phyloP scores from a whole-genome alignment of 2,113 vertebrate species.

The Anseranas semipalmata region DNA sequence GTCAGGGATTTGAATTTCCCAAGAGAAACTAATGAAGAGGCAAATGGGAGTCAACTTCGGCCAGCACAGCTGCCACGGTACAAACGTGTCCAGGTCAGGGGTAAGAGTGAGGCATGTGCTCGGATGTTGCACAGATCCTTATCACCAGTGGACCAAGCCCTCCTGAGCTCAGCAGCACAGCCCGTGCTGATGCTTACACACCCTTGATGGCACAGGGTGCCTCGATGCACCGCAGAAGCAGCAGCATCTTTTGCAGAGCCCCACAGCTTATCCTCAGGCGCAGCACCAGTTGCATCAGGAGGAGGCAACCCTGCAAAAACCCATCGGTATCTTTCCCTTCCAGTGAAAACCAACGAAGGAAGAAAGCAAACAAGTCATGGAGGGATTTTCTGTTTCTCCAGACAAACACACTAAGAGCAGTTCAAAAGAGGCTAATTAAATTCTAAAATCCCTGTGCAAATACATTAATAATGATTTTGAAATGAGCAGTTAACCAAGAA shows the following conservation, averaged over 20 bases:
- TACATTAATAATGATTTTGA: constrained; percentile 71
- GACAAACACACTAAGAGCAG: constrained; percentile 65
- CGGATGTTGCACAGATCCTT: background rate
- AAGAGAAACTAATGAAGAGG: background rate
- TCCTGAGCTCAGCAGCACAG: background rate
- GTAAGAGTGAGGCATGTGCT: fast-evolving
- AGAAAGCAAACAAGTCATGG: constrained; percentile 67
- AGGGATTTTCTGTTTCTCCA: constrained; percentile 72
- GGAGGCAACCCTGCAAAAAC: constrained; percentile 10
- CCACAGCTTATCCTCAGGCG: background rate
- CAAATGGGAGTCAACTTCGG: background rate
- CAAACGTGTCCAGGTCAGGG: fast-evolving
- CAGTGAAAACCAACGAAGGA: background rate
- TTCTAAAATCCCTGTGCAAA: constrained; percentile 71
- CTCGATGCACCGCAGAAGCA: background rate
- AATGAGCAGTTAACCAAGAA: constrained; percentile 67
- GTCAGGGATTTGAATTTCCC: background rate
- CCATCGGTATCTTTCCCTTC: constrained; percentile 38
- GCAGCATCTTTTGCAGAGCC: background rate
- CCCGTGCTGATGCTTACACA: fast-evolving
- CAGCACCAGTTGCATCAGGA: background rate
- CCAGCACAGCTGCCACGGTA: background rate
- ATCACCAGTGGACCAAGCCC: background rate
- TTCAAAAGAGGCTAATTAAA: constrained; percentile 75
- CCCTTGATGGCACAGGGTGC: background rate